A percentile compares a stretch with the other conserved stretches of the same genome.
Conservation (phyloP, 2,113 vertebrate species). For the Megatriorchis doriae region DNA sequence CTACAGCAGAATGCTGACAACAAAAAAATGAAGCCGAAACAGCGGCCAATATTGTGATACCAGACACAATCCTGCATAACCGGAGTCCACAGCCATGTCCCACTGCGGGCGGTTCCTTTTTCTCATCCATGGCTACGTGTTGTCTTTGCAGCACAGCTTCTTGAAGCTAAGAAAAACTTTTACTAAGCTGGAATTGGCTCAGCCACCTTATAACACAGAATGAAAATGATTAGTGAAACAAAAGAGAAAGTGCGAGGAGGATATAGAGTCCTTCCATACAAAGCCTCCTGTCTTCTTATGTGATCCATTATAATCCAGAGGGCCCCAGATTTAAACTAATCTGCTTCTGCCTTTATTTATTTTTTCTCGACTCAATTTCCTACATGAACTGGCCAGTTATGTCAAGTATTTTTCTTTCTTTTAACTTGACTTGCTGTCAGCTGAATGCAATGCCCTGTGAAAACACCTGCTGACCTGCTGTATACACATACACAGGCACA, state of each 20-base stretch:
- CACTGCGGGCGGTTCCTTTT: neutral
- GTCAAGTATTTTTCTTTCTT: slow-evolving; percentile 54
- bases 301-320: slow-evolving; percentile 16
- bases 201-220: neutral
- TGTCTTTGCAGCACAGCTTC: neutral
- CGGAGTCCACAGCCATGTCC: rapidly evolving
- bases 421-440: slow-evolving; percentile 16
- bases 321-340: slow-evolving; percentile 10
- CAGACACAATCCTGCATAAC: neutral
- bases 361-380: slow-evolving; percentile 31
- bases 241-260: neutral
- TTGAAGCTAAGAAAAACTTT: slow-evolving; percentile 15
- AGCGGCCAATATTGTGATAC: neutral
- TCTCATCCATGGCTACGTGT: neutral
- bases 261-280: neutral
- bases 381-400: slow-evolving; percentile 40
- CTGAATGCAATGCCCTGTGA: slow-evolving; percentile 29
- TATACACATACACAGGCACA: neutral
- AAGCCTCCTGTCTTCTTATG: neutral
- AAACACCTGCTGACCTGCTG: slow-evolving; percentile 58
- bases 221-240: neutral
- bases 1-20: slow-evolving; percentile 11
- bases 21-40: neutral
- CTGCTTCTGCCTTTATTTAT: slow-evolving; percentile 23
- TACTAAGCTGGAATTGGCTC: neutral